phyloP scores from a whole-genome alignment of 2,113 vertebrate genomes.

The Himantopus leucocephalus region DNA sequence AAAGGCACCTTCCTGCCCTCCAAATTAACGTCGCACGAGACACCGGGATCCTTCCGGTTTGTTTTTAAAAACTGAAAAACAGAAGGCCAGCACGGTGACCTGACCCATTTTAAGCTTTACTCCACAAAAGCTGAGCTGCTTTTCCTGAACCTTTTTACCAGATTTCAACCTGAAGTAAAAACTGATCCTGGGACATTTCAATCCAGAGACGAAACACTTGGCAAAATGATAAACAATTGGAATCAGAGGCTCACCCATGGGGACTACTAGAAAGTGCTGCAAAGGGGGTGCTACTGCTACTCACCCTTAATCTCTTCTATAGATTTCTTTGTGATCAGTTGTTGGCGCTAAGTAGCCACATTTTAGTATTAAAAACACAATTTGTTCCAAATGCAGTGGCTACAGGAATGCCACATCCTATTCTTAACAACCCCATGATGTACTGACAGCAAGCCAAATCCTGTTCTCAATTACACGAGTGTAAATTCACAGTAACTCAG shows the following conservation, averaged over 20 bases:
- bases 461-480: not conserved
- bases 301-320: not conserved
- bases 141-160: not conserved
- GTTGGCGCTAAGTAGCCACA: not conserved
- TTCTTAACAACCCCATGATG: not conserved
- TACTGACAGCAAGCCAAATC: not conserved
- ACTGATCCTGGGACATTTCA: not conserved
- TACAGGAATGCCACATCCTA: not conserved
- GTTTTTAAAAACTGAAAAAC: not conserved
- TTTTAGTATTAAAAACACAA: not conserved
- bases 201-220: not conserved
- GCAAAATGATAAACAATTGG: not conserved
- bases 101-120: not conserved
- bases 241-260: not conserved
- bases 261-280: not conserved
- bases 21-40: rapidly evolving
- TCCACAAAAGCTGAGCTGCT: not conserved
- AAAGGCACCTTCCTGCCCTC: not conserved
- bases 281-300: not conserved
- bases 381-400: not conserved
- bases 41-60: not conserved
- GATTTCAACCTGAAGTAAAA: not conserved
- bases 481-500: not conserved
- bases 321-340: not conserved
- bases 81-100: not conserved